These are phyloP conservation scores for Neogale vison DNA, from an alignment of 2,113 vertebrate species.

Conservation along the genomic window DNA sequence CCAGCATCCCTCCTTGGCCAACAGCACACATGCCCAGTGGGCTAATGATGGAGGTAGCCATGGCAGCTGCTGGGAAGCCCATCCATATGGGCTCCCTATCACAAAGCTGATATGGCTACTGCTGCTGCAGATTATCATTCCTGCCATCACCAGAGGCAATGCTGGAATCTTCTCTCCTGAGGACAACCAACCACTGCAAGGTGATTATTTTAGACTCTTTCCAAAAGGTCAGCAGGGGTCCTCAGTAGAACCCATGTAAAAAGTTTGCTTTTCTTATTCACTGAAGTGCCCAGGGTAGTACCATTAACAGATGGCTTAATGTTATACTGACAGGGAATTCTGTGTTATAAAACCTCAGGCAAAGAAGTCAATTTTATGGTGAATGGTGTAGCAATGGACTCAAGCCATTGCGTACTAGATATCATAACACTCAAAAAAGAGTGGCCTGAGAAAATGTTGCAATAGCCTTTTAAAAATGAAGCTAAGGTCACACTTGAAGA, in stretches of 20 bases:
- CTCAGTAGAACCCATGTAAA: not conserved
- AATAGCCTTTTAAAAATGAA: not conserved
- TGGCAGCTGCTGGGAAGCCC: not conserved
- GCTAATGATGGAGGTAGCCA: not conserved
- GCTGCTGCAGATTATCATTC: not conserved
- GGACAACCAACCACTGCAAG: not conserved
- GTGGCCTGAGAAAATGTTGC: not conserved
- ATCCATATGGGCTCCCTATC: not conserved
- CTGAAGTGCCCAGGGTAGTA: not conserved
- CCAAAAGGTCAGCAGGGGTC: not conserved
- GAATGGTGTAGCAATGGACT: not conserved
- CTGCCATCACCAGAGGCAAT: not conserved
- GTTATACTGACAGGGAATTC: not conserved
- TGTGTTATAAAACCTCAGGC: not conserved
- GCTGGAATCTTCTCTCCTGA: not conserved
- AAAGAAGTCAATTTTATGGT: not conserved
- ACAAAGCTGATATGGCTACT: not conserved
- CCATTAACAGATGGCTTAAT: not conserved
- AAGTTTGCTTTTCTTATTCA: not conserved
- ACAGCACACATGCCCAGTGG: accelerated
- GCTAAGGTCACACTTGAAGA: not conserved
- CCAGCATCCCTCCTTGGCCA: not conserved
- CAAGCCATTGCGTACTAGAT: not conserved
- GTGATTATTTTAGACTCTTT: not conserved
- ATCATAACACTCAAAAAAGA: not conserved